Evolutionary conservation across 1,140 invertebrate genomes (phyloP).

Genomic region (Procambarus clarkii): DNA sequence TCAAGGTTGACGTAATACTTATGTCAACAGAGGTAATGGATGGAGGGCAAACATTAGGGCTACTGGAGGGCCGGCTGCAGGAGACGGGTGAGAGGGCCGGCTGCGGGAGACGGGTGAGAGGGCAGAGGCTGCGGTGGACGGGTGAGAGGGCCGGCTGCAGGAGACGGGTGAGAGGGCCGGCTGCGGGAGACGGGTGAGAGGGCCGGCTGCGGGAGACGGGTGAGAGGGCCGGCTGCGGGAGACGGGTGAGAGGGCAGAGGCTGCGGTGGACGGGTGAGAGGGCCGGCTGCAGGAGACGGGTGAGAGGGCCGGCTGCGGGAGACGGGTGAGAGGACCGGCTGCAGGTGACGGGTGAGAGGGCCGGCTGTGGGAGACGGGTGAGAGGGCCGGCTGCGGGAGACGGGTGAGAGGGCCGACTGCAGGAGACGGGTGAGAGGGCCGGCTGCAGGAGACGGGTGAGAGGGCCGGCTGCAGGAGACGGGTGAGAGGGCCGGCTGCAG

Average conservation of each 20-base stretch:
- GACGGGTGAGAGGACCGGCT: not conserved
- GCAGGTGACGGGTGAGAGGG: not conserved
- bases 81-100: not conserved
- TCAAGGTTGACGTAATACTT: constrained; percentile 68
- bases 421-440: not conserved
- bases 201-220: too few relatives aligned
- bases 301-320: too few relatives aligned
- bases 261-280: too few relatives aligned
- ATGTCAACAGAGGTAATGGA: constrained; percentile 67
- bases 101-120: not conserved
- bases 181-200: not conserved
- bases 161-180: not conserved
- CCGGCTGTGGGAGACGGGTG: not conserved
- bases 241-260: too few relatives aligned
- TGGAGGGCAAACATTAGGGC: constrained; percentile 49
- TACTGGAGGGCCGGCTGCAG: constrained; percentile 50
- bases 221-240: too few relatives aligned
- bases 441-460: not conserved
- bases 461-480: not conserved
- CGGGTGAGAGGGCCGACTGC: not conserved
- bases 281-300: too few relatives aligned
- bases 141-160: not conserved
- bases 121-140: not conserved
- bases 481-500: too few relatives aligned
- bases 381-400: not conserved